Conservation (phyloP, 2,888 invertebrate genomes). For the Adineta ricciae region DNA sequence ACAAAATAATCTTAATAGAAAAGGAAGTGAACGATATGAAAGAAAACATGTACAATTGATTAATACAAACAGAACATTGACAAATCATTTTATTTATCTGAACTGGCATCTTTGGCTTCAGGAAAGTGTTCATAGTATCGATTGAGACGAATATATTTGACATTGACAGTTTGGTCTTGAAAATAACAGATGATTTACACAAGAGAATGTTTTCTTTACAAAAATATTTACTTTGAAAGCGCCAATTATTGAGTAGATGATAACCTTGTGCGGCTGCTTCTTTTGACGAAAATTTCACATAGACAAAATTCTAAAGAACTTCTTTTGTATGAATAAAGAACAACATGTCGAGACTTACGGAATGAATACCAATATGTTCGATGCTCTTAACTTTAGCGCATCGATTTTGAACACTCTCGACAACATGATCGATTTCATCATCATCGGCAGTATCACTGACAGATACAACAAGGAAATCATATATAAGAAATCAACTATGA, state of each 20-base stretch:
- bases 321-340: not conserved
- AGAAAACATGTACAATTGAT: not conserved
- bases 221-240: not conserved
- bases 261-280: slow-evolving; percentile 13
- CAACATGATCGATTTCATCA: not conserved
- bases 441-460: not conserved
- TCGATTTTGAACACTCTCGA: not conserved
- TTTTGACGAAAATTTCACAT: not conserved
- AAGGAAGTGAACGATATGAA: not conserved
- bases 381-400: not conserved
- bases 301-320: not conserved
- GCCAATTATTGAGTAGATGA: slow-evolving; percentile 13
- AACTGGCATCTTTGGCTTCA: not conserved
- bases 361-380: slow-evolving; percentile 13
- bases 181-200: too few species aligned
- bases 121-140: slow-evolving; percentile 19
- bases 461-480: too few species aligned
- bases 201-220: too few species aligned
- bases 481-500: not conserved
- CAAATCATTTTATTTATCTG: not conserved
- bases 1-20: not conserved
- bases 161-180: not conserved
- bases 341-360: not conserved
- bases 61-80: not conserved
- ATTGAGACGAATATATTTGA: not conserved